Conservation (phyloP, 2,797 vertebrate species). For the Strix occidentalis region DNA sequence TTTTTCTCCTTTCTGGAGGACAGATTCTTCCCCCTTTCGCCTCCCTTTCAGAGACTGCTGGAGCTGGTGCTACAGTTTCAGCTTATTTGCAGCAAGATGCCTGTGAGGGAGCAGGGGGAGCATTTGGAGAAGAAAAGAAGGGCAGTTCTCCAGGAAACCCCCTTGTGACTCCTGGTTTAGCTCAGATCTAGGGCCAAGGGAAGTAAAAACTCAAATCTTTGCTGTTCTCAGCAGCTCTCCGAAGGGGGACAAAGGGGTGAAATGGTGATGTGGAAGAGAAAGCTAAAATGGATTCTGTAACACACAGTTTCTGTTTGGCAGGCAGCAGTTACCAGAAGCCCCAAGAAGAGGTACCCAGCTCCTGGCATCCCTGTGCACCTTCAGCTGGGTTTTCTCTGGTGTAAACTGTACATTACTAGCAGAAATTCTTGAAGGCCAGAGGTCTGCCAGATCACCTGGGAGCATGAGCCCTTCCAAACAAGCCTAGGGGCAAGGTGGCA, state of each 20-base stretch:
- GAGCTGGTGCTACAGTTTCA: not conserved
- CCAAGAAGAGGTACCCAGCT: not conserved
- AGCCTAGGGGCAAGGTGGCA: not conserved
- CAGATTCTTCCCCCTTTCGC: fast-evolving
- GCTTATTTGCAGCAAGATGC: not conserved
- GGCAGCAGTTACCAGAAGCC: not conserved
- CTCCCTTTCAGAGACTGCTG: not conserved
- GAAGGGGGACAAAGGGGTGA: not conserved
- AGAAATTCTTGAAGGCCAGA: not conserved
- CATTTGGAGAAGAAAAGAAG: not conserved
- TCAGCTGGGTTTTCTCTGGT: not conserved
- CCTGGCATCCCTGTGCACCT: not conserved
- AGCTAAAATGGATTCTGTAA: not conserved
- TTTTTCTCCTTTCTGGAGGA: not conserved
- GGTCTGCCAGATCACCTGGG: not conserved
- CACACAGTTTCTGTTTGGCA: not conserved
- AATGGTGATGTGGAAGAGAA: not conserved
- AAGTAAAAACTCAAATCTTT: not conserved
- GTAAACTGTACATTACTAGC: not conserved
- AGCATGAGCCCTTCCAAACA: not conserved
- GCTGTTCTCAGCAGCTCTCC: not conserved
- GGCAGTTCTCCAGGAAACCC: not conserved
- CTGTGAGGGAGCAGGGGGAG: fast-evolving
- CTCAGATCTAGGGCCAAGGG: not conserved
- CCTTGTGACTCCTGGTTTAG: not conserved